phyloP scores from a whole-genome alignment of 1,140 invertebrate genomes.

The Procambarus virginalis region DNA sequence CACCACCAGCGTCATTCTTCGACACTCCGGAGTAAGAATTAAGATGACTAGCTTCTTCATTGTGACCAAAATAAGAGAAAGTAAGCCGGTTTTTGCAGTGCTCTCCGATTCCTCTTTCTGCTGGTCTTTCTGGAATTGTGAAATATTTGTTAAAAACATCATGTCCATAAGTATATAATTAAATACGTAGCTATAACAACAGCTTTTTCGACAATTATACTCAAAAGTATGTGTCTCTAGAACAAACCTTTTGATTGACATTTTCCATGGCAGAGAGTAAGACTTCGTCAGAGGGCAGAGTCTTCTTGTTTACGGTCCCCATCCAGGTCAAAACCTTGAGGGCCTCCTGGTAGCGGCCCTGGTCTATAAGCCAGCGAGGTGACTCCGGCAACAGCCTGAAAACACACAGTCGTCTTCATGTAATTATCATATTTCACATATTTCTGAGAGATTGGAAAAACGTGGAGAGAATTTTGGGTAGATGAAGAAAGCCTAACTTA shows the following conservation, averaged over 20 bases:
- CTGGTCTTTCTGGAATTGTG: not conserved
- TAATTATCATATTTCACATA: too few relatives aligned
- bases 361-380: conserved; percentile 15
- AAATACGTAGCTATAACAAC: too few relatives aligned
- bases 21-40: not conserved
- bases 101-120: not conserved
- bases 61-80: not conserved
- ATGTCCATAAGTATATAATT: too few relatives aligned
- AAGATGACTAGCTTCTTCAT: not conserved
- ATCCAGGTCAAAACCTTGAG: conserved; percentile 11
- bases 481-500: too few relatives aligned
- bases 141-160: too few relatives aligned
- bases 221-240: too few relatives aligned
- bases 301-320: conserved; percentile 28
- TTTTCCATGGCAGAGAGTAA: not conserved
- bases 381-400: conserved; percentile 33
- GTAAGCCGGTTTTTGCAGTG: not conserved
- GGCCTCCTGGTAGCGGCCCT: conserved; percentile 15
- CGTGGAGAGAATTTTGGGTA: too few relatives aligned
- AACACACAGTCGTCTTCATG: too few relatives aligned
- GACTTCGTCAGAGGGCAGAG: conserved; percentile 2
- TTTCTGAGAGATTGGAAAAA: too few relatives aligned
- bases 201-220: too few relatives aligned
- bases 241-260: not conserved
- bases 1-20: not conserved